Conservation (phyloP, 2,797 vertebrate species). For the Ctenosaura bakeri region DNA sequence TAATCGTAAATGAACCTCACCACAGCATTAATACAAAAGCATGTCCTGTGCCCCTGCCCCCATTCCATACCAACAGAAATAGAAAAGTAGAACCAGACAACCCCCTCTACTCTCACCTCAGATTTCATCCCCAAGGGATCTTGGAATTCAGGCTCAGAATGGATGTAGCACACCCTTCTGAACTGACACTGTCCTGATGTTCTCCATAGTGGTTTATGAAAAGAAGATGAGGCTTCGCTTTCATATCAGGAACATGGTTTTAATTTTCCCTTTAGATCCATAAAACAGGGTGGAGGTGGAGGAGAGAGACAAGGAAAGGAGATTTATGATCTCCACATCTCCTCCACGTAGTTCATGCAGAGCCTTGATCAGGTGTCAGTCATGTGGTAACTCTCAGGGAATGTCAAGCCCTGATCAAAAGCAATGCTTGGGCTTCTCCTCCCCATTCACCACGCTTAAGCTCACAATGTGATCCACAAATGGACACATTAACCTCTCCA, state of each 20-base stretch:
- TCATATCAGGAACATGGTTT: slow-evolving; percentile 78
- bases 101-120: too few species aligned
- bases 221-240: slow-evolving; percentile 65
- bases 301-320: slow-evolving; percentile 65
- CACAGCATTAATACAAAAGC: not conserved
- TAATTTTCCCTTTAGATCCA: slow-evolving; percentile 86
- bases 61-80: not conserved
- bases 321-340: slow-evolving; percentile 86
- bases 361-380: slow-evolving; percentile 91
- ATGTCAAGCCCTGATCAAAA: slow-evolving; percentile 83
- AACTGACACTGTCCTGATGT: slow-evolving; percentile 9
- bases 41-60: not conserved
- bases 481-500: slow-evolving; percentile 62
- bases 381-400: slow-evolving; percentile 82
- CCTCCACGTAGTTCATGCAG: slow-evolving; percentile 78
- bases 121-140: not conserved
- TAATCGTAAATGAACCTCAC: not conserved
- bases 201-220: slow-evolving; percentile 40
- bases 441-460: slow-evolving; percentile 83
- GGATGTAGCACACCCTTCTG: slow-evolving; percentile 14
- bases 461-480: slow-evolving; percentile 81
- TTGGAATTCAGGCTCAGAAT: slow-evolving; percentile 16
- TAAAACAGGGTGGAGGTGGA: slow-evolving; percentile 53
- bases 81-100: not conserved
- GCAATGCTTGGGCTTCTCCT: slow-evolving; percentile 73